Evolutionary conservation across 2,113 vertebrate genomes (phyloP), one percentile per base, ranked within the genome.

Genomic region (Ammodytes marinus): DNA sequence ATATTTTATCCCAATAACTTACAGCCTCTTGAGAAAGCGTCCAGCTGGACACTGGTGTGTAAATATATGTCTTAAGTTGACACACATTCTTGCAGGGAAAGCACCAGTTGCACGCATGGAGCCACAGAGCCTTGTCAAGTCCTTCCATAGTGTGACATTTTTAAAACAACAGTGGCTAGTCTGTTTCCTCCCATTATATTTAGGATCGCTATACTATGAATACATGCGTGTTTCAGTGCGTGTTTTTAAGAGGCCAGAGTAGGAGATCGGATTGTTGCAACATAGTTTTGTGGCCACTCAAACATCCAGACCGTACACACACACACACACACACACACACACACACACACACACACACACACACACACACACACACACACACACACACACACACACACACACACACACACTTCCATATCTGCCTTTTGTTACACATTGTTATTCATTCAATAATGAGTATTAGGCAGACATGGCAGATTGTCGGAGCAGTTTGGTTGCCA

Each of bases 1-100:
- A 81, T 87, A 80, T 81, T 76, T 77, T 59, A 82, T 69, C 61
- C 78, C 58, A 79, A 55, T 78, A 83, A 52, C 60, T 83, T 45
- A 54, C 27, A 55, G 47, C 71, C 46, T 80, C 65, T 86, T 40
- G 63, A 85, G 50, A 81, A 86, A 57, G 57, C 69, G 43, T 80
- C 77, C 85, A 85, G 82, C 74, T 86, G 72, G 12, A 43, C n/a
- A 72, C 52, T 50, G 52, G 15, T 79, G 52, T 85, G 63, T 81
- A 37, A 66, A 37, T 64, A 35, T 69, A 37, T 47, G 52, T 69
- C 47, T 69, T 54, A 27, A 27, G 27, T 27, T 27, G 55, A 19
- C 67, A 65, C 47, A 59, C 52, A 69, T 50, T 60, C 55, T 77
- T 63, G 43, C 45, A 61, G 43, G 45, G 27, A 76, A 27, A 15